A percentile compares a stretch with the other conserved stretches of the same genome.
phyloP scores from a whole-genome alignment of 2,888 invertebrate species.

The Oscheius myriophilus region DNA sequence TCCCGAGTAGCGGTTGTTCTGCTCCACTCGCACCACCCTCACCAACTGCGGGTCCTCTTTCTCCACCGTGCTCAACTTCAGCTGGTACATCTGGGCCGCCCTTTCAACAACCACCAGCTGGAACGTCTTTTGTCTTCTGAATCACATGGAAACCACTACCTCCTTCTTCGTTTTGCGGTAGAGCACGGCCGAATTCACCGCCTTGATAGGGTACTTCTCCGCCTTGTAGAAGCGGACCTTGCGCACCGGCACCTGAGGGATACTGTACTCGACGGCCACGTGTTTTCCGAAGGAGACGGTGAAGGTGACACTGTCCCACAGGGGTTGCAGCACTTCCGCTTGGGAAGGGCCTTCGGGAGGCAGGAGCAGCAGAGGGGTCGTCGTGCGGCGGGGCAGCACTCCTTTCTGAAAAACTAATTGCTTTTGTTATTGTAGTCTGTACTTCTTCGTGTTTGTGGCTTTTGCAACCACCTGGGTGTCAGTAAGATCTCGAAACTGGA shows the following conservation, averaged over 20 bases:
- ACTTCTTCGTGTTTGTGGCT: too few species aligned
- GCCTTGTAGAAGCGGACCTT: conserved; percentile 26
- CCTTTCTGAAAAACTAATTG: conserved; percentile 7
- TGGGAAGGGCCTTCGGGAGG: conserved; percentile 26
- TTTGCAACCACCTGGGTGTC: too few species aligned
- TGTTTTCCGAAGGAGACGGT: conserved; percentile 31
- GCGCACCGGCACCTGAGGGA: conserved; percentile 22
- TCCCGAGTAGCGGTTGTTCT: conserved; percentile 7
- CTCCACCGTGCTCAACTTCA: conserved; percentile 34
- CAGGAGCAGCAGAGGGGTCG: conserved; percentile 21
- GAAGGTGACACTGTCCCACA: conserved; percentile 32
- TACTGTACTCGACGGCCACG: conserved; percentile 35
- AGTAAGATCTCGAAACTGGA: too few species aligned
- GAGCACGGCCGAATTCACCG: conserved; percentile 24
- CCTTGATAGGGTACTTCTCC: conserved; percentile 14
- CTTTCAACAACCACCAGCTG: conserved; percentile 15
- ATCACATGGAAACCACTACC: conserved; percentile 12
- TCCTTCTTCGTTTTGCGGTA: conserved; percentile 26
- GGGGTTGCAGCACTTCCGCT: conserved; percentile 24
- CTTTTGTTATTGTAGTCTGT: too few species aligned
- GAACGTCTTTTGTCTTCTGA: not conserved
- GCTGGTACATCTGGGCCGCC: conserved; percentile 11
- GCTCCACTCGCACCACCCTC: conserved; percentile 24
- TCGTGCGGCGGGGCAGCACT: conserved; percentile 1
- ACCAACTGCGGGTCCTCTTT: conserved; percentile 34